phyloP scores from a whole-genome alignment of 2,797 vertebrate genomes.

The Melanotaenia trifasciata region DNA sequence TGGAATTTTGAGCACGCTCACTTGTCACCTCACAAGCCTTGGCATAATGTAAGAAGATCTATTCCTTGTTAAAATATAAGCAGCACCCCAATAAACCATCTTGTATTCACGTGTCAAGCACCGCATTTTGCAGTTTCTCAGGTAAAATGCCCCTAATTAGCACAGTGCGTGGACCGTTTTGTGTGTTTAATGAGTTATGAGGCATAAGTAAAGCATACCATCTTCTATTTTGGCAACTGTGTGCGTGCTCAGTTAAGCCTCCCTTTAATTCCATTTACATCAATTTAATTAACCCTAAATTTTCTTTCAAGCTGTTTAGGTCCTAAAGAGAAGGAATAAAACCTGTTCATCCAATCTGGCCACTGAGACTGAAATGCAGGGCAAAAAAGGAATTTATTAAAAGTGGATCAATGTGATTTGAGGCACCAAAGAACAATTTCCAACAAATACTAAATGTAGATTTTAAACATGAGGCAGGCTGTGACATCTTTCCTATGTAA shows the following conservation, averaged over 20 bases:
- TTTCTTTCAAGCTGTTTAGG: slow-evolving; percentile 7
- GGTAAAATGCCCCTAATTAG: slow-evolving; percentile 20
- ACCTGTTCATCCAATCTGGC: background rate
- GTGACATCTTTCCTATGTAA: background rate
- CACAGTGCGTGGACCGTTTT: slow-evolving; percentile 13
- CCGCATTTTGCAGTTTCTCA: slow-evolving; percentile 40
- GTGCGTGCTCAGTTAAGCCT: slow-evolving; percentile 1
- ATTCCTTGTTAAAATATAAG: slow-evolving; percentile 65
- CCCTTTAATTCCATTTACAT: slow-evolving; percentile 32
- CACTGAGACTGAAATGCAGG: slow-evolving; percentile 4
- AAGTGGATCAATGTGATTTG: slow-evolving; percentile 24
- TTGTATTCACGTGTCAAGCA: slow-evolving; percentile 17
- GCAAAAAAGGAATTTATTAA: slow-evolving; percentile 9
- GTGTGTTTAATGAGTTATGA: slow-evolving; percentile 14
- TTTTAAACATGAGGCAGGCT: slow-evolving; percentile 1
- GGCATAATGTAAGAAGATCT: slow-evolving; percentile 37
- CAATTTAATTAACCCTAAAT: slow-evolving; percentile 23
- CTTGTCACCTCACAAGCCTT: slow-evolving; percentile 55
- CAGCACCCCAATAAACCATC: slow-evolving; percentile 47
- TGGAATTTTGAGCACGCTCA: slow-evolving; percentile 39
- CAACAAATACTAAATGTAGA: background rate
- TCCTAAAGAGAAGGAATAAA: slow-evolving; percentile 10
- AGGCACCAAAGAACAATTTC: slow-evolving; percentile 9
- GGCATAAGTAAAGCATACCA: background rate
- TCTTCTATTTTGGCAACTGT: background rate